phyloP scores from a whole-genome alignment of 2,113 vertebrate species.

The Chionodraco myersi region DNA sequence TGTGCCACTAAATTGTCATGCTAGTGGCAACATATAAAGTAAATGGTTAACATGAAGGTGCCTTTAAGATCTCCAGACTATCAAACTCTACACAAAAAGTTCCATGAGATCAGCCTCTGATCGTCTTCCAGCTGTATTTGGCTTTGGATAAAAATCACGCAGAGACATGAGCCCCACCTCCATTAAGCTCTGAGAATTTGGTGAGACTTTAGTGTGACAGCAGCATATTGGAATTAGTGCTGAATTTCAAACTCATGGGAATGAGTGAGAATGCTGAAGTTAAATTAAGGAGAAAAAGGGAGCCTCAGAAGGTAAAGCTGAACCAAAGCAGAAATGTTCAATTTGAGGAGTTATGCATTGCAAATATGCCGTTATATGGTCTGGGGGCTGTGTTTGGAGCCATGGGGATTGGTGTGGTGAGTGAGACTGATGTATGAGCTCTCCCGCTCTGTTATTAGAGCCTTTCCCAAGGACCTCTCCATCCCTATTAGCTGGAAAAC shows the following conservation, averaged over 20 bases:
- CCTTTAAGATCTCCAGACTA: conserved; percentile 45
- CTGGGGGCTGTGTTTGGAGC: conserved; percentile 70
- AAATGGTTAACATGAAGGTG: conserved; percentile 31
- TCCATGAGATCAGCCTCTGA: conserved; percentile 53
- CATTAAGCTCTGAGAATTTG: conserved; percentile 41
- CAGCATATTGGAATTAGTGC: conserved; percentile 53
- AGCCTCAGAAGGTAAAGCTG: conserved; percentile 29
- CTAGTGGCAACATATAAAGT: conserved; percentile 16
- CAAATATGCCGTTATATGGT: conserved; percentile 72
- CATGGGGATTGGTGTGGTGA: conserved; percentile 76
- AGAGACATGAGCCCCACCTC: conserved; percentile 43
- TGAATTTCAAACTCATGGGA: conserved; percentile 46
- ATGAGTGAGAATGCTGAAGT: conserved; percentile 23
- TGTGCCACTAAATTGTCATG: conserved; percentile 14
- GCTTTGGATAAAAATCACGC: conserved; percentile 65
- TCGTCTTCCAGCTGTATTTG: conserved; percentile 67
- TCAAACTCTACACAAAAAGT: conserved; percentile 47
- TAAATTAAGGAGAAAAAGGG: conserved; percentile 11
- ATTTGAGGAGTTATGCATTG: conserved; percentile 57
- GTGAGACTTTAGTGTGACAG: conserved; percentile 57
- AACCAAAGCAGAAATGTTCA: conserved; percentile 71
- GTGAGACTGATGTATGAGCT: conserved; percentile 74
- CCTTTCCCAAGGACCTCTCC: conserved; percentile 61
- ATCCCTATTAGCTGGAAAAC: conserved; percentile 68
- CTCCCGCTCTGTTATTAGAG: conserved; percentile 75